Evolutionary conservation across 2,888 invertebrate genomes (phyloP).

Genomic region (Zele albiditarsus): DNA sequence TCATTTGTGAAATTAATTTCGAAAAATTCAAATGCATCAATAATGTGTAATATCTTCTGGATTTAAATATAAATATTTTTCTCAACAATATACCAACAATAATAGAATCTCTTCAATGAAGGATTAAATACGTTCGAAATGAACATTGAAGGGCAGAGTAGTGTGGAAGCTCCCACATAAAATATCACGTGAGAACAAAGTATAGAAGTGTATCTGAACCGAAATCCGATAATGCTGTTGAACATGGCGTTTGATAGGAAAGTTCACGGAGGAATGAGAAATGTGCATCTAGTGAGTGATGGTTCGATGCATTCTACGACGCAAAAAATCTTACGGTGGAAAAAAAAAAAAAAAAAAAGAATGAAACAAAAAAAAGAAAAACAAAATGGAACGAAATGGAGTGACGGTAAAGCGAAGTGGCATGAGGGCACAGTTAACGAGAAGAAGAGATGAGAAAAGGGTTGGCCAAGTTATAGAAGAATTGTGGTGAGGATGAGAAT

Average conservation of each 20-base stretch:
- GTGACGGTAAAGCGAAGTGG: neutral
- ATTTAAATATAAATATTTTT: too few relatives aligned
- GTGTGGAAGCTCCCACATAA: too few relatives aligned
- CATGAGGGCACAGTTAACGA: constrained; percentile 19
- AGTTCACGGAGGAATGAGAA: constrained; percentile 5
- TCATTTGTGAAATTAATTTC: too few relatives aligned
- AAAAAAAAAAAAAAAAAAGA: constrained; percentile 13
- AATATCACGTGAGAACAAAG: too few relatives aligned
- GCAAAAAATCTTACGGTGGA: constrained; percentile 7
- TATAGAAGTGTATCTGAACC: too few relatives aligned
- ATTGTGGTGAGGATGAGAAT: neutral
- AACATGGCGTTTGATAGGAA: neutral
- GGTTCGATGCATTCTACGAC: neutral
- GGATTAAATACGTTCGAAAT: too few relatives aligned
- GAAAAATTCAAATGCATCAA: too few relatives aligned
- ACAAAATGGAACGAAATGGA: neutral
- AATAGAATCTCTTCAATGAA: too few relatives aligned
- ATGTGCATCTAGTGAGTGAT: constrained; percentile 8
- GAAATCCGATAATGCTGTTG: constrained; percentile 5
- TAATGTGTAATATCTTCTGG: too few relatives aligned
- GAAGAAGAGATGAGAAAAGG: constrained; percentile 3
- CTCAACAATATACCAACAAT: too few relatives aligned
- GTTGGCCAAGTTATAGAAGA: neutral
- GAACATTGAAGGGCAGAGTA: too few relatives aligned
- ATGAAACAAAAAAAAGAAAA: neutral